Base-by-base conservation (phyloP, 2,113 vertebrate species). In the Mesocricetus auratus region DNA sequence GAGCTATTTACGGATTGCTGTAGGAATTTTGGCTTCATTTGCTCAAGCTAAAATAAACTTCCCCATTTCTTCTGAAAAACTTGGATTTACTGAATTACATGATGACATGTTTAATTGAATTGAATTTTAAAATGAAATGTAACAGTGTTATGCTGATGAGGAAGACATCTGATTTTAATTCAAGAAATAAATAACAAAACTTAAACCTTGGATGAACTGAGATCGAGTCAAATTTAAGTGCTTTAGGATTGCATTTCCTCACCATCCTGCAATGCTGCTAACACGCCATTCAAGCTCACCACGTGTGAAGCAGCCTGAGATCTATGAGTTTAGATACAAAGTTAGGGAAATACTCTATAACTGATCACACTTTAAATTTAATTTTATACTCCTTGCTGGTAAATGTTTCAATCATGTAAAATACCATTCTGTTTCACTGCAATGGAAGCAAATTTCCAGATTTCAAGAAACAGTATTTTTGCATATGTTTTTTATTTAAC, bases 391-490 rank as follows among this genome's bases (percentile, higher is more conserved):
- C 39, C 19, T n/a, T 96, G 12, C 81, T 88, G 31, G 4, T 74
- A 81, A 89, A 82, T 39, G 22, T 86, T 82, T 86, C 45, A 90
- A 9, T 42, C 26, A 81, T 73, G 68, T 58, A 19, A 93, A 93
- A 88, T 90, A 50, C 1, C n/a, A 60, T 86, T 91, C 5, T 42
- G 31, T 92, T 85, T 68, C n/a, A 66, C 19, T 77, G 19, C 42
- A 33, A 26, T 90, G 66, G 73, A 64, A 56, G 77, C 90, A 93
- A 69, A 42, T 78, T 86, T 81, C 69, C n/a, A 82, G 24, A 22
- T 86, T 82, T 78, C 42, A 62, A 94, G 66, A 86, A 96, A 92
- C n/a, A 74, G 45, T 78, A 87, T 94, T 94, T 94, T 66, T 95
- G 8, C 78, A 82, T 81, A 77, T 21, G 24, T 79, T 93, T 92